These are phyloP conservation scores for Drosophila virilis DNA, from an alignment of 1,140 invertebrate genomes.

Conservation along the genomic window DNA sequence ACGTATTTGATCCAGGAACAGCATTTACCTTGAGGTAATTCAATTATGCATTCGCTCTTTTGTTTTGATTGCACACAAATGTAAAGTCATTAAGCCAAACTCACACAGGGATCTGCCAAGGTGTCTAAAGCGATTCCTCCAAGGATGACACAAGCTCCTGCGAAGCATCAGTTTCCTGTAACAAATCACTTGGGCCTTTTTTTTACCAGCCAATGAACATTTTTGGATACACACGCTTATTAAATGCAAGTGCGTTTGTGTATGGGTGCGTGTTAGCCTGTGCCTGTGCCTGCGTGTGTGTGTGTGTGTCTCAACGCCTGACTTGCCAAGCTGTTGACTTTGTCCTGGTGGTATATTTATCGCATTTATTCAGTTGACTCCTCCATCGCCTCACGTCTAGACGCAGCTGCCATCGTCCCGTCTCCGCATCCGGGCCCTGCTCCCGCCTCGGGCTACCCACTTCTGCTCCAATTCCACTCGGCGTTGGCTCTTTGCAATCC, in stretches of 20 bases:
- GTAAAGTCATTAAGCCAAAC: neutral
- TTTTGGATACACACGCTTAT: slow-evolving; percentile 33
- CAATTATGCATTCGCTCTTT: slow-evolving; percentile 10
- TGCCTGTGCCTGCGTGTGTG: no score
- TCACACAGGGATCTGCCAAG: no score
- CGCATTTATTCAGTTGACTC: slow-evolving; percentile 39
- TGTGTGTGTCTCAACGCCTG: slow-evolving; percentile 2
- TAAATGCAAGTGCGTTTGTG: slow-evolving; percentile 14
- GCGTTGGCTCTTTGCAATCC: slow-evolving; percentile 26
- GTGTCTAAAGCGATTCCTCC: neutral
- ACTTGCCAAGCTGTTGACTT: slow-evolving; percentile 38
- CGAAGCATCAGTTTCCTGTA: slow-evolving; percentile 2
- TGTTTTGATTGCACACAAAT: slow-evolving; percentile 8
- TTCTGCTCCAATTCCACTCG: neutral
- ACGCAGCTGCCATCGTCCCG: slow-evolving; percentile 9
- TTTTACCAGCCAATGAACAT: slow-evolving; percentile 27
- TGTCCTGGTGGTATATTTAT: slow-evolving; percentile 44
- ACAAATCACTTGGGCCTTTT: slow-evolving; percentile 10
- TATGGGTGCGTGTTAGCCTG: neutral
- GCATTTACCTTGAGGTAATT: slow-evolving; percentile 6
- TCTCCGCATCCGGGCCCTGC: neutral
- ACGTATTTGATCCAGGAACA: neutral
- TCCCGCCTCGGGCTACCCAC: neutral
- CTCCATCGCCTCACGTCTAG: slow-evolving; percentile 17
- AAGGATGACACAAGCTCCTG: neutral